Evolutionary conservation across 2,888 invertebrate species (phyloP).

Genomic region (Dasypolia templi): DNA sequence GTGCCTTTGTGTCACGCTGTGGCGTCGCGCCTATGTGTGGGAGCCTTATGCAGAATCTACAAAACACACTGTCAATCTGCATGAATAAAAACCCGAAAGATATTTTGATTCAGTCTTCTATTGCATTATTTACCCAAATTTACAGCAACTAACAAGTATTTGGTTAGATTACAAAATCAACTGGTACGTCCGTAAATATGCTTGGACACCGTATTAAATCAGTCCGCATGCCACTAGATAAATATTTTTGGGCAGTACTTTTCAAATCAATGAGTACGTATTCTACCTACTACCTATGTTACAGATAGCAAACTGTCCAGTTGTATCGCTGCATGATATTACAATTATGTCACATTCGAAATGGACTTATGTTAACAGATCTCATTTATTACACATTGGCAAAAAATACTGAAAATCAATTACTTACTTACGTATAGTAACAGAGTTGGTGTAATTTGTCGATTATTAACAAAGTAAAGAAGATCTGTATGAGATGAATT

Average conservation of each 20-base stretch:
- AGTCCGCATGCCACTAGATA: slow-evolving; percentile 30
- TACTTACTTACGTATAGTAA: too few relatives aligned
- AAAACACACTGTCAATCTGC: not conserved
- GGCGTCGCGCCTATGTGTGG: too few relatives aligned
- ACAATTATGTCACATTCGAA: slow-evolving; percentile 41
- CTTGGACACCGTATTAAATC: slow-evolving; percentile 34
- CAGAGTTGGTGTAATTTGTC: not conserved
- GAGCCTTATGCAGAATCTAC: not conserved
- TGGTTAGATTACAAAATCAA: slow-evolving; percentile 33
- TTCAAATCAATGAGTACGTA: slow-evolving; percentile 30
- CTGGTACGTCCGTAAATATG: slow-evolving; percentile 31
- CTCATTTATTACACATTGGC: not conserved
- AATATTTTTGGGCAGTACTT: slow-evolving; percentile 36
- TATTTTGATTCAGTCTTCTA: not conserved
- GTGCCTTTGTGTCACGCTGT: too few relatives aligned
- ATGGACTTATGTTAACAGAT: slow-evolving; percentile 23
- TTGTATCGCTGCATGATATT: slow-evolving; percentile 4
- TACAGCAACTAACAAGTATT: not conserved
- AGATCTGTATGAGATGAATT: not conserved
- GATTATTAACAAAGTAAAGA: not conserved
- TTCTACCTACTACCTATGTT: too few relatives aligned
- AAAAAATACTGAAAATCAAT: not conserved
- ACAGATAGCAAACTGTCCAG: slow-evolving; percentile 20
- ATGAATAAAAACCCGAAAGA: not conserved
- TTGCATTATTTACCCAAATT: not conserved